Evolutionary conservation across 2,113 vertebrate genomes (phyloP), one percentile per base, ranked within the genome.

Genomic region (Sclerurus mexicanus): DNA sequence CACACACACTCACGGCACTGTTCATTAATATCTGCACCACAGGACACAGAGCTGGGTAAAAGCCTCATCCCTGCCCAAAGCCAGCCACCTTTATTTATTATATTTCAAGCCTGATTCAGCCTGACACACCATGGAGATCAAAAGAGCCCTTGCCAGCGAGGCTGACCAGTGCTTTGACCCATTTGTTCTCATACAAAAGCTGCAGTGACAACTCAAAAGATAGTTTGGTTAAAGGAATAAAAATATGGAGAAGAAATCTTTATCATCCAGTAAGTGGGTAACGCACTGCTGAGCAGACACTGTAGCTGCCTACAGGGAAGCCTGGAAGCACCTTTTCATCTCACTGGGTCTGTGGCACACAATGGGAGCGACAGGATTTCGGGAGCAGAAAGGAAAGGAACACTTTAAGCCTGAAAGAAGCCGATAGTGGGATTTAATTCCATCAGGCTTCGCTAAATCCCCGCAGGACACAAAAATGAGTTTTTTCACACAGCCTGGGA

Each of bases 171-270:
- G 91, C 68, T 93, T 18, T 89, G 90, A 96, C 95, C 94, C 87
- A 23, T 93, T 91, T 93, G 69, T 90, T 86, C 91, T 71, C 44
- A 9, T 7, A 96, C 58, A 97, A 95, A 80, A 96, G 95, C 56
- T 22, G 67, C 83, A 33, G 46, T 62, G 89, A 94, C 49, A 67
- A 94, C 73, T 92, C 77, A 85, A 93, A 96, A 90, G 96, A 86
- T 56, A 87, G 95, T 92, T 95, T 95, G 95, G 95, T 87, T 97
- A 95, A 96, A 96, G 81, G 91, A 85, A 90, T 90, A 93, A 95
- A 97, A 89, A 86, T 90, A 90, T 77, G 83, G 87, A 87, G 79
- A 52, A 76, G 88, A 94, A 97, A 90, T 92, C 91, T 97, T 80
- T 93, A 95, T 87, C 91, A 93, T 87, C 53, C 88, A 87, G 71